These are phyloP conservation scores for Falco punctatus DNA, from an alignment of 2,113 vertebrate genomes.

Conservation along the genomic window DNA sequence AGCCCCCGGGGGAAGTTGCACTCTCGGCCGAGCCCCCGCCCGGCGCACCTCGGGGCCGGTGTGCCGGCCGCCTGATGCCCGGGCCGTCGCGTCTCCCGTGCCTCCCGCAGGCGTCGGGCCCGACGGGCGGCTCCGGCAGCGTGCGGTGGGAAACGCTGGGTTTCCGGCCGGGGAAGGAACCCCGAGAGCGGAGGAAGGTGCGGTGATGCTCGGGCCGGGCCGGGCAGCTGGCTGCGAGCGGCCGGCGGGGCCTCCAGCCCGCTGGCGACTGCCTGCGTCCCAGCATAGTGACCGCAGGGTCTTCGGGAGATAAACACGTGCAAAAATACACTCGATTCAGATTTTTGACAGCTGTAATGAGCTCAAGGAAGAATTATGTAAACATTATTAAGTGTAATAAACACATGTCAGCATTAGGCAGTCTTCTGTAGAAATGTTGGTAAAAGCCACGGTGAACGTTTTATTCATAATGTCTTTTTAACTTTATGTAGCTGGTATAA, in stretches of 20 bases:
- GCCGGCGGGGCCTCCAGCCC: not conserved
- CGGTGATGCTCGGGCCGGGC: not conserved
- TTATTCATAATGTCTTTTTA: slow-evolving; percentile 79
- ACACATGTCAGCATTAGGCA: slow-evolving; percentile 72
- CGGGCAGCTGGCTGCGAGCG: not conserved
- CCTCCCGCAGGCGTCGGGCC: not conserved
- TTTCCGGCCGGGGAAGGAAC: not conserved
- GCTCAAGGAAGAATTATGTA: slow-evolving; percentile 74
- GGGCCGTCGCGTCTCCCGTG: accelerated
- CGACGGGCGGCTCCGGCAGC: accelerated
- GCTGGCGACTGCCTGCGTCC: not conserved
- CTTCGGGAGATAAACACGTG: slow-evolving; percentile 56
- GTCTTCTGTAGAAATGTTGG: slow-evolving; percentile 68
- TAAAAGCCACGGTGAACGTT: slow-evolving; percentile 63
- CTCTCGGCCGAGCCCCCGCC: not conserved
- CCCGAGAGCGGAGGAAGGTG: not conserved
- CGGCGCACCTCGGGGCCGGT: no score
- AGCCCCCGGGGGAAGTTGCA: not conserved
- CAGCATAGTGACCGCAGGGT: slow-evolving; percentile 18
- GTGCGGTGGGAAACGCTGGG: accelerated
- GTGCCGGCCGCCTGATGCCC: no score
- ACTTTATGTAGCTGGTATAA: slow-evolving; percentile 78
- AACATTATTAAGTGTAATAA: slow-evolving; percentile 83
- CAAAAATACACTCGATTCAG: slow-evolving; percentile 45
- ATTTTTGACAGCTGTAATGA: slow-evolving; percentile 78